Evolutionary conservation across 2,888 invertebrate species (phyloP), one percentile per base, ranked within the genome.

Genomic region (Oithona nana): DNA sequence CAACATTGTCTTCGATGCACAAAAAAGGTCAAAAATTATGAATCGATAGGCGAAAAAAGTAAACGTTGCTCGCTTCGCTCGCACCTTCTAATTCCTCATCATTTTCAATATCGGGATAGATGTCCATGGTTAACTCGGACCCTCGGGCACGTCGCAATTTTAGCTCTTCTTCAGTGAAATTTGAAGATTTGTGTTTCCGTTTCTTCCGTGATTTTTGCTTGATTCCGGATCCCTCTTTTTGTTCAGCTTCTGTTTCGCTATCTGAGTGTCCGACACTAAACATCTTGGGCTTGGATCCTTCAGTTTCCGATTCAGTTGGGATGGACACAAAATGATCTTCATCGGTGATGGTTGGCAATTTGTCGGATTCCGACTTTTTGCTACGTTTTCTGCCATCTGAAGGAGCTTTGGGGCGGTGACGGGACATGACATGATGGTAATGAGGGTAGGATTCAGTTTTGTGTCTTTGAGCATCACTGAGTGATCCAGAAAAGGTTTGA

Each of bases 371-470:
- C 20, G 20, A 20, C 54, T 54, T 54, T 26, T 54, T 54, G 16
- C 13, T 16, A 54, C 54, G 54, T 8, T 49, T 49, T 22, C 50
- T n/a, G 3, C 22, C 50, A 3, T 54, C 20, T 2, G 24, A 24
- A 11, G 16, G 50, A 28, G 49, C 22, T 1, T 29, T 24, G 26
- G 50, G n/a, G 11, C 50, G 24, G 8, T 28, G 20, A 22, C 49
- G 24, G 28, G 59, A 59, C 59, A 59, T 59, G 54, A 54, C 54
- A 6, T 54, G 54, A 24, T 54, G 54, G 54, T 24, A 54, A 24
- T 54, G 54, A 20, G 54, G 54, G 26, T 54, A 54, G 26, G 54
- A 20, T 11, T 54, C 24, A 54, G 13, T 16, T 16, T 54, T 26
- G 26, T 54, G 54, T 20, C 39, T 39, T 16, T 11, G 8, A 39